phyloP scores from a whole-genome alignment of 1,140 invertebrate species.

The Tenebrio molitor region DNA sequence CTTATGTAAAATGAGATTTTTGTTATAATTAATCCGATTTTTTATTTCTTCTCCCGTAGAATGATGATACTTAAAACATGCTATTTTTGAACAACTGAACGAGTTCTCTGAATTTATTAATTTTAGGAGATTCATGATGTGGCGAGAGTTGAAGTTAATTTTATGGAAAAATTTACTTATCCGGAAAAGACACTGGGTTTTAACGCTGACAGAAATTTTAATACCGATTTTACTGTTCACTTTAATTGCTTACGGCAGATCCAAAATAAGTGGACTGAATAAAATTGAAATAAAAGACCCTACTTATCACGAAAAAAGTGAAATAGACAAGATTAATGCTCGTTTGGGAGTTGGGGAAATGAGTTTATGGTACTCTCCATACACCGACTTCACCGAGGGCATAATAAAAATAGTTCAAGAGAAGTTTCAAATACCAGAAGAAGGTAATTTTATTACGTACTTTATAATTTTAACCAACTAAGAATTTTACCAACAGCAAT shows the following conservation, averaged over 20 bases:
- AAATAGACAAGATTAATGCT: constrained; percentile 45
- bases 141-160: constrained; percentile 57
- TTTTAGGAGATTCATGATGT: not conserved
- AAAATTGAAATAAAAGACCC: constrained; percentile 56
- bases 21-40: too few relatives aligned
- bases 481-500: too few relatives aligned
- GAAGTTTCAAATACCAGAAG: constrained; percentile 61
- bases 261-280: constrained; percentile 56
- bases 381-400: constrained; percentile 56
- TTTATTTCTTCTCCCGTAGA: too few relatives aligned
- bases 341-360: constrained; percentile 50
- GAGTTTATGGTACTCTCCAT: constrained; percentile 65
- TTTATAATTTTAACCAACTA: too few relatives aligned
- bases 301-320: constrained; percentile 50
- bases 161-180: constrained; percentile 67
- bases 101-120: too few relatives aligned
- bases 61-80: too few relatives aligned
- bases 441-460: too few relatives aligned
- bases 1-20: too few relatives aligned
- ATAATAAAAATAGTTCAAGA: constrained; percentile 64
- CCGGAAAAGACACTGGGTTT: constrained; percentile 65
- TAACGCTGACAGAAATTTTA: constrained; percentile 65
- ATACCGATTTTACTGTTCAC: constrained; percentile 64
- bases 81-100: too few relatives aligned
- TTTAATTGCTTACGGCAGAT: constrained; percentile 61